Evolutionary conservation across 2,888 invertebrate species (phyloP).

Genomic region (Watsonalla cultraria): DNA sequence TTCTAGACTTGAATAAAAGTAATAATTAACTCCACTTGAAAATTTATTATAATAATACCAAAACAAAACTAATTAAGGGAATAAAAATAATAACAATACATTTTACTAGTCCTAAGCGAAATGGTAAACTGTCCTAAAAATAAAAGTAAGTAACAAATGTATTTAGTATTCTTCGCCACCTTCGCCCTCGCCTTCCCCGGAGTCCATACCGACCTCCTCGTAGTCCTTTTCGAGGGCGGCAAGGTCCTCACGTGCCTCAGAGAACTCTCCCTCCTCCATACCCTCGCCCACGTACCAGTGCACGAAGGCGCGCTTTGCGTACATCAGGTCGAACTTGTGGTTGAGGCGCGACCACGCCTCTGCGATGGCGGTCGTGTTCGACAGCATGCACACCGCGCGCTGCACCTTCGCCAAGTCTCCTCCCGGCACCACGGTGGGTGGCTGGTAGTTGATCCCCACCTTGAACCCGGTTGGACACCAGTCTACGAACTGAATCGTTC

Average conservation of each 20-base stretch:
- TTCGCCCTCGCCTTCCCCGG: conserved; percentile 88
- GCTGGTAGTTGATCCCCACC: conserved; percentile 93
- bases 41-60: conserved; percentile 29
- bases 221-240: conserved; percentile 90
- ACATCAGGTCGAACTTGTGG: conserved; percentile 97
- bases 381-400: conserved; percentile 97
- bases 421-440: conserved; percentile 91
- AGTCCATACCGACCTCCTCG: conserved; percentile 92
- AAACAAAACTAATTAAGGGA: conserved; percentile 13
- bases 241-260: conserved; percentile 82
- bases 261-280: conserved; percentile 92
- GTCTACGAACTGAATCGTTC: conserved; percentile 95
- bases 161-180: conserved; percentile 87
- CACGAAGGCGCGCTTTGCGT: conserved; percentile 96
- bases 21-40: conserved; percentile 29
- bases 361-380: conserved; percentile 98
- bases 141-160: conserved; percentile 28
- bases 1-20: conserved; percentile 12
- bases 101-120: conserved; percentile 30
- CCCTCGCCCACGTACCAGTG: conserved; percentile 95
- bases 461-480: conserved; percentile 91
- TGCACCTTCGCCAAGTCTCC: conserved; percentile 95
- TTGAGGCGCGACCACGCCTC: conserved; percentile 98
- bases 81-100: conserved; percentile 23
- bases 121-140: conserved; percentile 38